A percentile compares a stretch with the other conserved stretches of the same genome.
These are phyloP conservation scores for Calycopis cecrops DNA, from an alignment of 1,140 invertebrate genomes.

Conservation along the genomic window DNA sequence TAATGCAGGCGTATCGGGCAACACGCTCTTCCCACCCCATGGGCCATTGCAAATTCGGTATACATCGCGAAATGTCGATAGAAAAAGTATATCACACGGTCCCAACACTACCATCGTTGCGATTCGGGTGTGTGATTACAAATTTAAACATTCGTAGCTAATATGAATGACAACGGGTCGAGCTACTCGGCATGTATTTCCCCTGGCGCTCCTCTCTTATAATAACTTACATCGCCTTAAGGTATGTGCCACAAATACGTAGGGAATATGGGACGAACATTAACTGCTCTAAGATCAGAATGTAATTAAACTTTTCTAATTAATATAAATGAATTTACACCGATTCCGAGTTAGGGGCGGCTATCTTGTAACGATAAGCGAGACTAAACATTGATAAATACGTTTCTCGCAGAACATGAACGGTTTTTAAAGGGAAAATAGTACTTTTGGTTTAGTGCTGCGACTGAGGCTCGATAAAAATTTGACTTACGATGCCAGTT, in stretches of 20 bases:
- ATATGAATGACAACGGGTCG: constrained; percentile 72
- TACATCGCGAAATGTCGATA: too few relatives aligned
- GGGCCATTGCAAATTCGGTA: too few relatives aligned
- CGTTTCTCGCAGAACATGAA: neutral
- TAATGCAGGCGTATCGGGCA: too few relatives aligned
- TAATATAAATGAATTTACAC: constrained; percentile 11
- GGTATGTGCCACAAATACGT: neutral
- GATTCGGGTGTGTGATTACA: constrained; percentile 63
- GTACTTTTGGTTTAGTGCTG: too few relatives aligned
- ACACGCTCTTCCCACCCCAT: too few relatives aligned
- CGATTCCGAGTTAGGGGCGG: neutral
- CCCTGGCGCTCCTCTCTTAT: constrained; percentile 71
- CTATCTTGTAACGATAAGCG: neutral
- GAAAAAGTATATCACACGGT: too few relatives aligned
- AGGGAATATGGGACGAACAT: constrained; percentile 8
- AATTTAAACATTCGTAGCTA: constrained; percentile 71
- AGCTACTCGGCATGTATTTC: constrained; percentile 74
- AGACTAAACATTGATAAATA: constrained; percentile 3
- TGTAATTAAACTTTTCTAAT: constrained; percentile 12
- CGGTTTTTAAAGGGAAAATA: too few relatives aligned
- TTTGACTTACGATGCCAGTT: too few relatives aligned
- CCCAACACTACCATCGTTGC: neutral
- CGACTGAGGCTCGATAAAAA: too few relatives aligned
- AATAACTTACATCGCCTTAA: constrained; percentile 62
- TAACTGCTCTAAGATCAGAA: constrained; percentile 4